Conservation (phyloP, 37 sponge, comb jelly and placozoan genomes). For the Mnemiopsis leidyi region DNA sequence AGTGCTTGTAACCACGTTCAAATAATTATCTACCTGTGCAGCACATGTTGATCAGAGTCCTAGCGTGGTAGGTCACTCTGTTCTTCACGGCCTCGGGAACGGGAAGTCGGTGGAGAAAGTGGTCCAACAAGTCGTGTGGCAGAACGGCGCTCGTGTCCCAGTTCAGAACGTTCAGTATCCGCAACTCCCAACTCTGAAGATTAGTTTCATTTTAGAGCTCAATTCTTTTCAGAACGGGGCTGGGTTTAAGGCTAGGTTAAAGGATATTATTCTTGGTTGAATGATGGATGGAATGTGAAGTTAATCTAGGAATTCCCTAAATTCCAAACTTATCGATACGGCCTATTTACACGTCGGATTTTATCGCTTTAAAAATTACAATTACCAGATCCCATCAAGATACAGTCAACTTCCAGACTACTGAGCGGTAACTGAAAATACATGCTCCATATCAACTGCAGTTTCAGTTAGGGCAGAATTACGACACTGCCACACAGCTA, state of each 20-base stretch:
- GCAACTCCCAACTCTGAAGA: slow-evolving; percentile 41
- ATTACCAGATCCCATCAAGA: background rate
- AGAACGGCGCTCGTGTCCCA: slow-evolving; percentile 50
- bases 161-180: slow-evolving; percentile 32
- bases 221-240: no score
- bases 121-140: slow-evolving; percentile 59
- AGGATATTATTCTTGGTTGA: no score
- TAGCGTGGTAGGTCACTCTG: slow-evolving; percentile 31
- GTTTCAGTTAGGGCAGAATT: background rate
- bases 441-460: background rate
- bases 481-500: background rate
- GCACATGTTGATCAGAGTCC: slow-evolving; percentile 41
- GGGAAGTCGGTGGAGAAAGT: slow-evolving; percentile 53
- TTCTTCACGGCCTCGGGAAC: background rate
- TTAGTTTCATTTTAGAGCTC: background rate
- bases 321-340: no score
- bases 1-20: no score
- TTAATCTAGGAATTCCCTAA: background rate
- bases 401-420: background rate
- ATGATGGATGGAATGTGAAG: background rate
- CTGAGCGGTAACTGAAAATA: background rate
- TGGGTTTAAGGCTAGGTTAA: no score
- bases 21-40: slow-evolving; percentile 65
- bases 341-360: background rate
- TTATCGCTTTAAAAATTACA: background rate